phyloP scores from a whole-genome alignment of 37 sponge, comb jelly and placozoan genomes.

The Axinella damicornis region DNA sequence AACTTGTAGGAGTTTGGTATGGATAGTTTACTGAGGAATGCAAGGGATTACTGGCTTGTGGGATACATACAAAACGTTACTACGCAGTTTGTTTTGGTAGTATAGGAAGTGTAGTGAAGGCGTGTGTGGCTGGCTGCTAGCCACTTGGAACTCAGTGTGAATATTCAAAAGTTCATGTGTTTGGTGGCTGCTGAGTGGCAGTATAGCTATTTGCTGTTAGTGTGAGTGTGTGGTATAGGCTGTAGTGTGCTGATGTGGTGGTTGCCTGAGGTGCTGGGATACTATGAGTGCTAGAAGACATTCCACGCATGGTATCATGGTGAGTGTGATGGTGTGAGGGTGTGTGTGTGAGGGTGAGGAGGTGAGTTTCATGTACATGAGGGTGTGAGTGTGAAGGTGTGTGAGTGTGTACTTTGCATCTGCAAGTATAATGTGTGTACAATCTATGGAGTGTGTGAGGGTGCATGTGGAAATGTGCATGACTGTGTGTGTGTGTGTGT shows the following conservation, averaged over 20 bases:
- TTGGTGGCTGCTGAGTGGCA: too few relatives aligned
- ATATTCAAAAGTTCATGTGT: too few relatives aligned
- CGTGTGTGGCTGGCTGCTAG: too few relatives aligned
- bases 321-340: not conserved
- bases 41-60: not conserved
- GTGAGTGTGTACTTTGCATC: constrained; percentile 32
- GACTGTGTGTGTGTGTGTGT: constrained; percentile 23
- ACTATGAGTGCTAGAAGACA: not conserved
- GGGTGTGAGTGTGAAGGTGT: constrained; percentile 34
- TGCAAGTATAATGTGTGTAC: constrained; percentile 30
- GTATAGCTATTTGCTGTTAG: too few relatives aligned
- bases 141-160: too few relatives aligned
- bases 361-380: too few relatives aligned
- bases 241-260: too few relatives aligned
- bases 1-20: too few relatives aligned
- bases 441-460: constrained; percentile 29
- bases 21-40: constrained; percentile 6
- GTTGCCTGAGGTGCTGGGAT: too few relatives aligned
- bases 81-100: too few relatives aligned
- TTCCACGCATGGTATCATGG: not conserved
- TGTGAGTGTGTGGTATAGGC: too few relatives aligned
- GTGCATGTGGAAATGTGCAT: constrained; percentile 5
- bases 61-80: not conserved
- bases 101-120: too few relatives aligned
- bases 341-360: constrained; percentile 19